Base-by-base conservation (phyloP, 2,888 invertebrate species). In the Pristionchus entomophagus region DNA sequence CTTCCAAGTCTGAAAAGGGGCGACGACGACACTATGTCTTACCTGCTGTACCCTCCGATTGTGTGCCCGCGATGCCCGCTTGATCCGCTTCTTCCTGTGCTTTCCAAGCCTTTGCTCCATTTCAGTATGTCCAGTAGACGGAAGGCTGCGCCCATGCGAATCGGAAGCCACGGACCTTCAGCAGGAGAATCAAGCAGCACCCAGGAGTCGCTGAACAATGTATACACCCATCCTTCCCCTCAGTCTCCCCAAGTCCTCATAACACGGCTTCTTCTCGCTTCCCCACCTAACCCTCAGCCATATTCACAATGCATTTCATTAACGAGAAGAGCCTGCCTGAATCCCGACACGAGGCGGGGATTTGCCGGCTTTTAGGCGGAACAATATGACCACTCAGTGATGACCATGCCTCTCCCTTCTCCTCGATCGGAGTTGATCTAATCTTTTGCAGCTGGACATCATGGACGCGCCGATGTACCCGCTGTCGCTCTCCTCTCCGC, bases 51-150 rank as follows among this genome's bases (percentile, higher is more conserved):
- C 10, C n/a, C 10, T 19, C 73, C 29, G 73, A 5, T 10, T 19
- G 14, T 29, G 6, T 19, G 19, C 6, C 14, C 35, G 73, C 73
- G 19, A 17, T 32, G n/a, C 26, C 38, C 45, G 49, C 59, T 62
- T 17, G 3, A 10, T 84, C 69, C 49, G 22, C 73, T 22, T 62
- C 49, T 3, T 19, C 26, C 62, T n/a, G 12, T 26, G 19, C 26
- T 38, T 38, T 17, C 41, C 29, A 22, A 51, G 29, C 84, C n/a
- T 49, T 38, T 32, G 32, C 12, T 82, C 77, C 59, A 45, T 89
- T 91, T 73, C 89, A 92, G 92, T 87, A 92, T 92, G 92, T 91
- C 91, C 89, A 91, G 90, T 89, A 89, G 92, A 88, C 88, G 92
- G 87, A 91, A 92, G 89, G 89, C 91, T 29, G 89, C 90, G 35